Evolutionary conservation across 2,888 invertebrate species (phyloP).

Genomic region (Lasius platythorax): DNA sequence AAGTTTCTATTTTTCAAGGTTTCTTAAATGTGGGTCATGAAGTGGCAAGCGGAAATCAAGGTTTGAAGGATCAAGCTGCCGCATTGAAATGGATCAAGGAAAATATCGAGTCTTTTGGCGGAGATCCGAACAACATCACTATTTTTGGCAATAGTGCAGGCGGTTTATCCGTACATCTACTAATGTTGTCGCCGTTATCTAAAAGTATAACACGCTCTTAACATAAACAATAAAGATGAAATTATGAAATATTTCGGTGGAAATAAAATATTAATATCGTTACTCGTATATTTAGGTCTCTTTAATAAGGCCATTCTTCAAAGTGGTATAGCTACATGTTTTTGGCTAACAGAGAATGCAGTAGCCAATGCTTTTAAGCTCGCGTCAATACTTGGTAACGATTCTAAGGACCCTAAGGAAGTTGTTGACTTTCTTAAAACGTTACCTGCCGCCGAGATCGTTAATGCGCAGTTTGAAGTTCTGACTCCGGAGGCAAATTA

Average conservation of each 20-base stretch:
- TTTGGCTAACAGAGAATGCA: slow-evolving; percentile 60
- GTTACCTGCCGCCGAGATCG: slow-evolving; percentile 77
- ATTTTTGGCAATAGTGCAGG: slow-evolving; percentile 80
- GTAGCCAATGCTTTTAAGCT: slow-evolving; percentile 63
- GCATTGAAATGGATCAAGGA: slow-evolving; percentile 79
- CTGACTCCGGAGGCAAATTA: slow-evolving; percentile 56
- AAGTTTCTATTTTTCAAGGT: slow-evolving; percentile 62
- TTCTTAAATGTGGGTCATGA: slow-evolving; percentile 79
- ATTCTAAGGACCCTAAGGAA: slow-evolving; percentile 71
- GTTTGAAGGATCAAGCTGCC: slow-evolving; percentile 78
- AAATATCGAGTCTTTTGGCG: slow-evolving; percentile 79
- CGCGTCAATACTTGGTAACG: slow-evolving; percentile 68
- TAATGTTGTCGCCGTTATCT: slow-evolving; percentile 74
- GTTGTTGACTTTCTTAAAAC: slow-evolving; percentile 73
- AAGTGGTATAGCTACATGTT: slow-evolving; percentile 71
- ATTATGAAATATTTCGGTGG: neutral
- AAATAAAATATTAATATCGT: slow-evolving; percentile 13
- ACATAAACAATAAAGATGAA: neutral
- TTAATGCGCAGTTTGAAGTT: slow-evolving; percentile 77
- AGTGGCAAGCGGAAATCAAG: slow-evolving; percentile 80
- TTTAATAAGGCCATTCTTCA: slow-evolving; percentile 81
- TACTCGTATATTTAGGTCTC: slow-evolving; percentile 70
- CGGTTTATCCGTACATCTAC: slow-evolving; percentile 65
- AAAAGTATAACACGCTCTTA: slow-evolving; percentile 66
- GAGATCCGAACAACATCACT: slow-evolving; percentile 79